These are phyloP conservation scores for Ochotona curzoniae DNA, from an alignment of 2,113 vertebrate genomes.

Conservation along the genomic window DNA sequence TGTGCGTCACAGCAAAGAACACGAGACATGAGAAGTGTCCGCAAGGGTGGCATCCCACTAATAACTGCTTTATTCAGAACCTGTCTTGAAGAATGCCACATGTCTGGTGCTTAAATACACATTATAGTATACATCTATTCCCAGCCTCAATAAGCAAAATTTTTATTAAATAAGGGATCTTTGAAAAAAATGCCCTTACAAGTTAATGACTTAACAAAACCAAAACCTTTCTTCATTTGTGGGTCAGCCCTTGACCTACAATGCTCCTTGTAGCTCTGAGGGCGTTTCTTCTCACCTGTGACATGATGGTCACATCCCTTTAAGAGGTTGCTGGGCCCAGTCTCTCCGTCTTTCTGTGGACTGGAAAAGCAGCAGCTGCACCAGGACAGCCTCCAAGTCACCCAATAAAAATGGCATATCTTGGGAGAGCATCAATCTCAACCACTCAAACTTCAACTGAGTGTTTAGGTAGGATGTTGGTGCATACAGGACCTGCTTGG, in stretches of 20 bases:
- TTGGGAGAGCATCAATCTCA: not conserved
- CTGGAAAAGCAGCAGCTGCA: too few species aligned
- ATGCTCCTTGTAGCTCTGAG: not conserved
- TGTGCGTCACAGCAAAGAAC: not conserved
- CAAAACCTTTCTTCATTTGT: not conserved
- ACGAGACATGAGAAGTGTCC: not conserved
- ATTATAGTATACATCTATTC: not conserved
- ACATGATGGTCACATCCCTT: not conserved
- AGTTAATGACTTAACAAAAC: constrained; percentile 7
- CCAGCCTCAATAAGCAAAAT: not conserved
- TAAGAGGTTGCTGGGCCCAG: not conserved
- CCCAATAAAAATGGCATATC: not conserved
- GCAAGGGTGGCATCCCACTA: not conserved
- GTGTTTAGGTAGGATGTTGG: not conserved
- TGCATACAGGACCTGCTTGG: not conserved
- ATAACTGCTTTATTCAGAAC: not conserved
- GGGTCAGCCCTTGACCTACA: not conserved
- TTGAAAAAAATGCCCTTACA: constrained; percentile 28
- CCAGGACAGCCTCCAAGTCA: not conserved
- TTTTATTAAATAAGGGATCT: not conserved
- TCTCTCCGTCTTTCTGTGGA: not conserved
- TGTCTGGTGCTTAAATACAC: not conserved
- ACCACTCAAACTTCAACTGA: constrained; percentile 1
- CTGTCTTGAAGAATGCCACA: not conserved
- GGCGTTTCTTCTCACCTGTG: not conserved